phyloP scores from a whole-genome alignment of 2,888 invertebrate genomes.

The Trissoscelio sp. region DNA sequence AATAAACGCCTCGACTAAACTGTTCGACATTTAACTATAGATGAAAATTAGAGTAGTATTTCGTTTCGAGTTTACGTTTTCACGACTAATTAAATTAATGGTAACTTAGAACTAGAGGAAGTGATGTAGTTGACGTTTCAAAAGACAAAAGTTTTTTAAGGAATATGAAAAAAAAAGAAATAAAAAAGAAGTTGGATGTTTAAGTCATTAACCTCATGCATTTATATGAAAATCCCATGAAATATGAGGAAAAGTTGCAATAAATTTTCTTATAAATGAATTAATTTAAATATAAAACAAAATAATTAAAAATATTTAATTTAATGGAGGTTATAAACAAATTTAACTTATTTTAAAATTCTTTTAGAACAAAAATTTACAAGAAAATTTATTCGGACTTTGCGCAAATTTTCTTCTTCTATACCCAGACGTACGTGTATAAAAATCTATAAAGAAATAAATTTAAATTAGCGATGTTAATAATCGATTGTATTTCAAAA shows the following conservation, averaged over 20 bases:
- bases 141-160: not conserved
- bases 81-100: not conserved
- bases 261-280: too few species aligned
- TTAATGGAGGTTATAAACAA: too few species aligned
- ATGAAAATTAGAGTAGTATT: not conserved
- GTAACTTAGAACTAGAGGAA: constrained; percentile 11
- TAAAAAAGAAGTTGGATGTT: constrained; percentile 16
- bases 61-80: constrained; percentile 10
- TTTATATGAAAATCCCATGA: constrained; percentile 29
- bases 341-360: too few species aligned
- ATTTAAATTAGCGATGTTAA: constrained; percentile 61
- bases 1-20: constrained; percentile 35
- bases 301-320: too few species aligned
- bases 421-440: constrained; percentile 49
- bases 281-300: too few species aligned
- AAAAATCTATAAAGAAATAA: constrained; percentile 43
- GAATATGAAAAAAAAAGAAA: constrained; percentile 1
- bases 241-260: constrained; percentile 24
- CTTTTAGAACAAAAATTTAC: too few species aligned
- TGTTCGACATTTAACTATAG: constrained; percentile 17
- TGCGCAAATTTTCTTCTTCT: constrained; percentile 55
- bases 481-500: constrained; percentile 70
- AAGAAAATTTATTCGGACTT: too few species aligned
- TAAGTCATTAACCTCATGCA: constrained; percentile 32
- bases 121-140: not conserved